Base-by-base conservation (phyloP, 2,888 invertebrate species). In the Epinotia demarniana region DNA sequence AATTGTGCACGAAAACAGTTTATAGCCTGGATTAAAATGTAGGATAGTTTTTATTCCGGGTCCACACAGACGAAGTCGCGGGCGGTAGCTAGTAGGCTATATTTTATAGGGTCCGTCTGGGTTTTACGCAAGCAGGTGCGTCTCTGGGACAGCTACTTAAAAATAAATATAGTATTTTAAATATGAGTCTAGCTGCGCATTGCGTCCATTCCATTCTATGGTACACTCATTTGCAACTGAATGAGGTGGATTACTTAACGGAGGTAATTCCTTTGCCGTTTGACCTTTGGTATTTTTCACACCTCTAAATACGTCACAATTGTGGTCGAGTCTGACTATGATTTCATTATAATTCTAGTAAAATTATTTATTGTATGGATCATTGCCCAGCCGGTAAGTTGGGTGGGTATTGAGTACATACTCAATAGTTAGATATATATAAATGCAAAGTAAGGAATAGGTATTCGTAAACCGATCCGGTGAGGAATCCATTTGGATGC, bases 211-310 rank as follows among this genome's bases (percentile, higher is more conserved):
- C 19, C 60, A 16, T 23, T 23, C 1, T 9, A 23, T 61, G 19
- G 27, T 33, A 16, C n/a, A 33, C 8, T n/a, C 53, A 53, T 33
- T 61, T 33, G 33, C 16, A 8, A 27, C 60, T 61, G 9, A 39
- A 39, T 9, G 39, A 39, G 23, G 39, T 33, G 57, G 6, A n/a
- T 53, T 67, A 67, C 27, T 46, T 53, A n/a, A 66, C 49, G 53
- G 58, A 72, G 63, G 73, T 67, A 67, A 67, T 67, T 66, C 73
- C 53, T 58, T n/a, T 11, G 18, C 9, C 19, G 23, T 53, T 62
- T 27, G 55, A 55, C 66, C 72, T 9, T 60, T 61, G 67, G 61
- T 73, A 67, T 62, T 73, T 73, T 62, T 68, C 27, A 62, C 61
- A 57, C 43, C 61, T 55, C 57, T 27, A 19, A 18, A n/a, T 27